These are phyloP conservation scores for Tylochromis polylepis DNA, from an alignment of 2,113 vertebrate genomes.

Conservation along the genomic window DNA sequence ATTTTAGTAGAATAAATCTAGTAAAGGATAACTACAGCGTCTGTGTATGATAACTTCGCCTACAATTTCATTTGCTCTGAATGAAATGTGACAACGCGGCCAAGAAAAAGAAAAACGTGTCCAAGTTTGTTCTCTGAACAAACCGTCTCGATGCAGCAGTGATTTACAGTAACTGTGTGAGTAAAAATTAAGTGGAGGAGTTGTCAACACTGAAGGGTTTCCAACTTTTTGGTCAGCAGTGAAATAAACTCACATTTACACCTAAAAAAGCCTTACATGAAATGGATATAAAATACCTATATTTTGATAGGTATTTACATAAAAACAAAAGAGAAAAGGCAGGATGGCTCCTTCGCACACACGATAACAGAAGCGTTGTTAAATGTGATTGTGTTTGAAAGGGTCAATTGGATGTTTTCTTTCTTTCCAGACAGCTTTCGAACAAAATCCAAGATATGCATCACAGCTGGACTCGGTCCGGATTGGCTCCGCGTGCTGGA, in stretches of 20 bases:
- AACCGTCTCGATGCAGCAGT: not conserved
- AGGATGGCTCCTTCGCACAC: not conserved
- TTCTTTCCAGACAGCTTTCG: slow-evolving; percentile 24
- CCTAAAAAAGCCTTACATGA: not conserved
- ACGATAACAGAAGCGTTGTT: not conserved
- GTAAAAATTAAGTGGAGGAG: not conserved
- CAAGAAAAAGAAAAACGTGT: not conserved
- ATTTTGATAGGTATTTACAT: not conserved
- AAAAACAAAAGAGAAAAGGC: not conserved
- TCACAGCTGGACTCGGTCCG: slow-evolving; percentile 40
- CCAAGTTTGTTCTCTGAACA: not conserved
- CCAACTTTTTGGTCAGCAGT: not conserved
- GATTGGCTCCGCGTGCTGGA: slow-evolving; percentile 30
- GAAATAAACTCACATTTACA: not conserved
- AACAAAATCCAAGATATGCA: slow-evolving; percentile 15
- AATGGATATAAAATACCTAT: not conserved
- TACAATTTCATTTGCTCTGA: not conserved
- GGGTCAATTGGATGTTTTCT: slow-evolving; percentile 32
- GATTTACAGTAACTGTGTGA: not conserved
- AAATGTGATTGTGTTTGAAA: slow-evolving; percentile 36
- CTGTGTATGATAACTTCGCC: not conserved
- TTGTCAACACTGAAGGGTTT: not conserved
- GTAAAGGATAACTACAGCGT: not conserved
- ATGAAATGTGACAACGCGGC: not conserved
- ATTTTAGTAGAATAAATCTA: not conserved